phyloP scores from a whole-genome alignment of 1,140 invertebrate genomes.

The Diabrotica virgifera region DNA sequence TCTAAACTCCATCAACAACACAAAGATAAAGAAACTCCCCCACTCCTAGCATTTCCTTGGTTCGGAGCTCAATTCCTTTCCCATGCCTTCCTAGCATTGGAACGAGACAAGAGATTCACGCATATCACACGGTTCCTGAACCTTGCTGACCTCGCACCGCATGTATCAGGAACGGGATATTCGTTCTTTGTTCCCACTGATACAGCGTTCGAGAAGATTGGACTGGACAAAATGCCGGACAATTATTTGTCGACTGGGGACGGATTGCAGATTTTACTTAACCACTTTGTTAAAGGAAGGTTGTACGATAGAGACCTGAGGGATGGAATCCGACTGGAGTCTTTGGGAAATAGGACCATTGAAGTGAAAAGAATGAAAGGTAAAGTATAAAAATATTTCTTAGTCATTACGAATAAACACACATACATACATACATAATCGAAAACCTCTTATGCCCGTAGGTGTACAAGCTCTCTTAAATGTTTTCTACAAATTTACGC shows the following conservation, averaged over 20 bases:
- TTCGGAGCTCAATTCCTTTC: slow-evolving; percentile 61
- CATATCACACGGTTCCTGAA: slow-evolving; percentile 60
- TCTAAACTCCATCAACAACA: slow-evolving; percentile 58
- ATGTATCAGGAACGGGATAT: slow-evolving; percentile 58
- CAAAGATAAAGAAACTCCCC: slow-evolving; percentile 61
- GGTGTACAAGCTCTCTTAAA: no score
- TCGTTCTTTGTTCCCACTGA: slow-evolving; percentile 63
- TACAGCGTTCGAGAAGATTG: slow-evolving; percentile 56
- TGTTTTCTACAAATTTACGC: no score
- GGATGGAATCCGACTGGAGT: slow-evolving; percentile 52
- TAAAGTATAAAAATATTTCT: slow-evolving; percentile 23
- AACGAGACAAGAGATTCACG: slow-evolving; percentile 54
- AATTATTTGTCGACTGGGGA: slow-evolving; percentile 55
- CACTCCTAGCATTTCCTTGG: slow-evolving; percentile 61
- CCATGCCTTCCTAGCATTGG: slow-evolving; percentile 59
- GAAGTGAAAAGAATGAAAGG: slow-evolving; percentile 52
- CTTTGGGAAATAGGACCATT: slow-evolving; percentile 56
- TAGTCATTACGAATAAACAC: no score
- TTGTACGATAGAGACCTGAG: slow-evolving; percentile 58
- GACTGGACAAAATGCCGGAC: slow-evolving; percentile 56
- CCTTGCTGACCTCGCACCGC: slow-evolving; percentile 57
- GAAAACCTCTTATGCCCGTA: no score
- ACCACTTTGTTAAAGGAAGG: slow-evolving; percentile 60
- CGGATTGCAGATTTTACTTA: slow-evolving; percentile 56
- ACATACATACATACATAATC: no score